Conservation (phyloP, 2,888 invertebrate genomes). For the Trichopoda pennipes region DNA sequence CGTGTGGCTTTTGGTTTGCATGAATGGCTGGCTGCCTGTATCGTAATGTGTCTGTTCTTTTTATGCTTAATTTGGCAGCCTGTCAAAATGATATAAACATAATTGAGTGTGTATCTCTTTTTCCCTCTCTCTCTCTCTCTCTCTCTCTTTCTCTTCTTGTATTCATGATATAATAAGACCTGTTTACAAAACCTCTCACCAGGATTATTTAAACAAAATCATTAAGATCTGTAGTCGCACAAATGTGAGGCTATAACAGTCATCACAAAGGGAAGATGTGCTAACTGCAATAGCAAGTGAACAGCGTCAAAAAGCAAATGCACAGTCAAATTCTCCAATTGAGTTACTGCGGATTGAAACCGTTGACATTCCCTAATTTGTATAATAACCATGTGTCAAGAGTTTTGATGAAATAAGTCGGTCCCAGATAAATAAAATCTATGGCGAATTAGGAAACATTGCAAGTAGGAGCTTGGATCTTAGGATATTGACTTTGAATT, state of each 20-base stretch:
- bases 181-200: slow-evolving; percentile 38
- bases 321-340: no score
- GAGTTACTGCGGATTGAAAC: no score
- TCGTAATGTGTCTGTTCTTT: slow-evolving; percentile 60
- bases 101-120: slow-evolving; percentile 31
- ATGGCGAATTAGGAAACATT: no score
- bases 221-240: not conserved
- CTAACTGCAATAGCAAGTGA: not conserved
- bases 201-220: slow-evolving; percentile 50
- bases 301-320: no score
- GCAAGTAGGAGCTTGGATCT: no score
- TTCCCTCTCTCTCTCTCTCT: slow-evolving; percentile 18
- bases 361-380: no score
- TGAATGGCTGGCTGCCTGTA: slow-evolving; percentile 39
- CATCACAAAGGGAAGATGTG: slow-evolving; percentile 10
- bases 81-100: slow-evolving; percentile 66
- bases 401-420: no score
- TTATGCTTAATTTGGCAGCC: slow-evolving; percentile 67
- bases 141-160: slow-evolving; percentile 25
- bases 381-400: no score
- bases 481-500: no score
- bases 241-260: not conserved
- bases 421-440: no score
- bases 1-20: slow-evolving; percentile 14
- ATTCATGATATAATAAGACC: slow-evolving; percentile 52